Conservation (phyloP, 64 coral and sea anemone species). For the Montipora efflorescens region DNA sequence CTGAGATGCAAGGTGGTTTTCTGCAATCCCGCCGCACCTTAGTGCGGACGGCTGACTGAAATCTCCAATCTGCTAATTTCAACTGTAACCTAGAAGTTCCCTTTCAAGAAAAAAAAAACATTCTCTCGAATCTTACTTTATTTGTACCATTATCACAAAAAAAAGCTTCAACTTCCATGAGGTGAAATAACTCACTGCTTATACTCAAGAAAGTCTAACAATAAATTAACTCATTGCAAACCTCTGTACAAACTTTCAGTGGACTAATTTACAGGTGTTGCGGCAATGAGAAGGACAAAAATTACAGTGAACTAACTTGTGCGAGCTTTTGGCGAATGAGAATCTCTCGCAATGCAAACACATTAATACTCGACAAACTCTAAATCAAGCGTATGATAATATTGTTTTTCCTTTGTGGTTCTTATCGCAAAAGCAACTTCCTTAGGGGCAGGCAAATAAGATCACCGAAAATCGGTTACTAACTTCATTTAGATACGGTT, state of each 20-base stretch:
- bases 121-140: slow-evolving; percentile 24
- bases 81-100: not conserved
- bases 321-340: slow-evolving; percentile 12
- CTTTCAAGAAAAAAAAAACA: not conserved
- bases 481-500: not conserved
- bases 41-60: too few species aligned
- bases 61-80: too few species aligned
- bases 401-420: not conserved
- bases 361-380: not conserved
- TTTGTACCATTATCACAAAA: slow-evolving; percentile 50
- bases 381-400: slow-evolving; percentile 39
- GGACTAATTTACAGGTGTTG: slow-evolving; percentile 54
- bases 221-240: slow-evolving; percentile 59
- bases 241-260: slow-evolving; percentile 57
- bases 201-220: slow-evolving; percentile 42
- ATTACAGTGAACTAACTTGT: not conserved
- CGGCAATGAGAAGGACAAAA: slow-evolving; percentile 52
- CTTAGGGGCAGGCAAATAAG: slow-evolving; percentile 15
- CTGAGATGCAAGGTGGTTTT: too few species aligned
- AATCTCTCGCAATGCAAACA: not conserved
- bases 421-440: slow-evolving; percentile 1
- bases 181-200: too few species aligned
- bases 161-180: not conserved
- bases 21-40: too few species aligned
- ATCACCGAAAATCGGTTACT: slow-evolving; percentile 33